Evolutionary conservation across 1,140 invertebrate species (phyloP), one percentile per base, ranked within the genome.

Genomic region (Paralvinella palmiformis): DNA sequence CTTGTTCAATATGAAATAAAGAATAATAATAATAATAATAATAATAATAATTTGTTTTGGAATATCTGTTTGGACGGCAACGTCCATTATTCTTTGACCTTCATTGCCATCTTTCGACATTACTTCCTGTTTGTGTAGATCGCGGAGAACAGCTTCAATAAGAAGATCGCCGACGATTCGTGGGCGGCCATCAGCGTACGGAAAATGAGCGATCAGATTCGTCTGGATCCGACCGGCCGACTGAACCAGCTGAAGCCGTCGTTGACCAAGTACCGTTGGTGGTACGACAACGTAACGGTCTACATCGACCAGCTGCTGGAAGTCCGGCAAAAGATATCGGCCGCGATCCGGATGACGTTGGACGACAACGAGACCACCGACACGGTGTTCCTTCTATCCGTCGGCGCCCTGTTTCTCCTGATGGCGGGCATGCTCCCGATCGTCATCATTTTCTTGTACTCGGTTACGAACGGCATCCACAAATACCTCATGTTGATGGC

Each of bases 381-480:
- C 7, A 6, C 20, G 6, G 20, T 55, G 22, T 60, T 20, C 33
- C 68, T 74, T 52, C 57, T 70, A 5, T 59, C 68, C 3, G 67
- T 70, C 24, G 67, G 67, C n/a, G 61, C 68, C 15, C 66, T 74
- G 22, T 71, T 74, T 62, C 64, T 68, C 3, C 59, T 67, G n/a
- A 68, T 75, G 2, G 41, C 73, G 10, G 68, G 73, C 29, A 60
- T 76, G 1, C 73, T 70, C 41, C 72, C 72, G 6, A 50, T 73
- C 36, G 71, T 76, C 41, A 62, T 73, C 2, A 62, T 71, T 24
- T 70, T 68, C 31, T 72, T 74, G 2, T 76, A 76, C 60, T 67
- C 66, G 20, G 62, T 76, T 13, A 76, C 75, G 7, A 69, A 71
- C 22, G 69, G 72, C 37, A 73, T 76, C 20, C 75, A 76, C 36